Evolutionary conservation across 2,113 vertebrate genomes (phyloP), one percentile per base, ranked within the genome.

Genomic region (Epinephelus moara): DNA sequence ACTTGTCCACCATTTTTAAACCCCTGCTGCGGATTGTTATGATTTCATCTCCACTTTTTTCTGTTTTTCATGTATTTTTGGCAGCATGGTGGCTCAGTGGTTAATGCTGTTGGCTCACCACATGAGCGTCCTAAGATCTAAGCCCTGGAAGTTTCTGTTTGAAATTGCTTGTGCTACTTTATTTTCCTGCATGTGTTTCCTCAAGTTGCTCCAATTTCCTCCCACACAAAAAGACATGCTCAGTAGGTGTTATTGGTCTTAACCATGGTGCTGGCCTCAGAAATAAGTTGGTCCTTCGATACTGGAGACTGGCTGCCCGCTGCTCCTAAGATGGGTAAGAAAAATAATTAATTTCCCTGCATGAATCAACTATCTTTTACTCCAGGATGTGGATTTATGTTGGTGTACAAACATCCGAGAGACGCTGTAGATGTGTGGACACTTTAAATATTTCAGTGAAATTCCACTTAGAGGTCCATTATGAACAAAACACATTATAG

Each of bases 1-100:
- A 62, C 49, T 55, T 66, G 76, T 89, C 78, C 77, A 61, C 87
- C 71, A 75, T 71, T 75, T 84, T 53, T 10, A 52, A 70, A 59
- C 25, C 70, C 52, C 81, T 73, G 42, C 6, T 62, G 77, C 37
- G 74, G 61, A 57, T 87, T 64, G 78, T 81, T n/a, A 19, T 37
- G 33, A 57, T 68, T 82, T 69, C 47, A 64, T 72, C 56, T 59
- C 13, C 17, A 52, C 59, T 64, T 59, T 42, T 60, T 81, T 64
- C 3, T 69, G 55, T 37, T 42, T 15, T 50, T 52, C 0, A 17
- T 71, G n/a, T 67, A 5, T n/a, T 45, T 23, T 59, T 68, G 30
- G 47, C 19, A 45, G 25, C 17, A 2, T 19, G 55, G 27, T n/a
- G 40, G 37, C 64, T 75, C 52, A 4, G 42, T 40, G 27, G 81